phyloP scores from a whole-genome alignment of 92 coral and sea anemone species.

The Porites cylindrica region DNA sequence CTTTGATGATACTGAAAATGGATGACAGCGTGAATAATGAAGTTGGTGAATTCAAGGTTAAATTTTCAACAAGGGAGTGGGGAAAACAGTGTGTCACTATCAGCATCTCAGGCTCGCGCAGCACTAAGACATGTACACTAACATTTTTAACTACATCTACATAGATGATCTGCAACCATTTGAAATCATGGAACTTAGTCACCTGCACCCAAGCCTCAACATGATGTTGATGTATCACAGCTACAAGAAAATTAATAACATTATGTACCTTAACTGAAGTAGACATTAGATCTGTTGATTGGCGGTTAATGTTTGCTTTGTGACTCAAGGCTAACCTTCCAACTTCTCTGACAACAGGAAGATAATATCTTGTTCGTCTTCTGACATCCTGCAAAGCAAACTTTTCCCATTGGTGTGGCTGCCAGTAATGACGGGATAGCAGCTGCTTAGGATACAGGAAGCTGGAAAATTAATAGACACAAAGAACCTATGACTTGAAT shows the following conservation, averaged over 20 bases:
- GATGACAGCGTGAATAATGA: too few relatives aligned
- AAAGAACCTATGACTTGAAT: background rate
- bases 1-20: too few relatives aligned
- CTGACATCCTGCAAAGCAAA: constrained; percentile 74
- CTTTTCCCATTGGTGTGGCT: constrained; percentile 83
- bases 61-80: too few relatives aligned
- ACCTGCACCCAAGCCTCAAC: background rate
- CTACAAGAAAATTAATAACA: background rate
- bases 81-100: too few relatives aligned
- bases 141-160: too few relatives aligned
- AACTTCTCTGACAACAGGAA: constrained; percentile 80
- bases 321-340: constrained; percentile 80
- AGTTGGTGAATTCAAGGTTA: too few relatives aligned
- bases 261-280: constrained; percentile 67
- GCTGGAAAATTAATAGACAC: constrained; percentile 40
- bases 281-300: constrained; percentile 64
- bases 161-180: too few relatives aligned
- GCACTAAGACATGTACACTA: too few relatives aligned
- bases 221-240: background rate
- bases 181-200: too few relatives aligned
- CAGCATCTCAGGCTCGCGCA: too few relatives aligned
- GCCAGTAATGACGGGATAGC: constrained; percentile 95
- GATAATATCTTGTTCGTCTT: constrained; percentile 70
- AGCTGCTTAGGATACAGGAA: constrained; percentile 91
- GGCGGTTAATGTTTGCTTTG: constrained; percentile 51